Evolutionary conservation across 2,113 vertebrate genomes (phyloP), one percentile per base, ranked within the genome.

Genomic region (Zapus hudsonius): DNA sequence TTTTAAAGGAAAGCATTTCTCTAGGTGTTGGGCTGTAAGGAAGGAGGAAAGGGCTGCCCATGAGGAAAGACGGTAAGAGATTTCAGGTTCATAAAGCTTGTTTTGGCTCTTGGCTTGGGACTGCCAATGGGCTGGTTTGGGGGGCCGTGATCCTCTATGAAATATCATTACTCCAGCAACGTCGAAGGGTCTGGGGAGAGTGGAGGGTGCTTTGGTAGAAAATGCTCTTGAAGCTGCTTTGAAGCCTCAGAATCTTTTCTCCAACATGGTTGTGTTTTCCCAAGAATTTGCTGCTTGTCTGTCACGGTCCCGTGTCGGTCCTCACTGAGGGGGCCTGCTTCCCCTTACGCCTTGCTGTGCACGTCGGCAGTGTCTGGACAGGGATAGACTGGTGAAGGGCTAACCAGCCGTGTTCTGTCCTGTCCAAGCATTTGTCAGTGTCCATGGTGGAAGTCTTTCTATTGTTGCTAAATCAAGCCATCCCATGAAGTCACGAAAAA

Each of bases 1-100:
- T 74, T 82, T 82, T 36, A 87, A 89, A 87, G 70, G 44, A 36
- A 82, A 92, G 40, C 55, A 38, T 80, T 57, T 89, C 38, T 89
- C 85, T 76, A 42, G 31, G 16, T 90, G 92, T 92, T 59, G 75
- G 9, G 52, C 59, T 4, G 2, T 66, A 20, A 90, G 42, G 33
- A 72, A 36, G 52, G 80, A 13, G 57, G 52, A 36, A 27, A 73
- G 29, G 25, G 33, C 16, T 22, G 70, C 33, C 4, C 17, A 2
- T 64, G n/a, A 79, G 66, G 75, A 42, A 11, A 66, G 42, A n/a
- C 20, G 64, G 70, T 7, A 12, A 31, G 40, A 81, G 20, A 36
- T 13, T 2, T 4, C 36, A 55, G 22, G 79, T 72, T 66, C 61
- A n/a, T 33, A 69, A 72, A 16, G 3, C 20, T 38, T 38, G 40